Conservation (phyloP, 2,797 vertebrate species). For the Cygnus olor region DNA sequence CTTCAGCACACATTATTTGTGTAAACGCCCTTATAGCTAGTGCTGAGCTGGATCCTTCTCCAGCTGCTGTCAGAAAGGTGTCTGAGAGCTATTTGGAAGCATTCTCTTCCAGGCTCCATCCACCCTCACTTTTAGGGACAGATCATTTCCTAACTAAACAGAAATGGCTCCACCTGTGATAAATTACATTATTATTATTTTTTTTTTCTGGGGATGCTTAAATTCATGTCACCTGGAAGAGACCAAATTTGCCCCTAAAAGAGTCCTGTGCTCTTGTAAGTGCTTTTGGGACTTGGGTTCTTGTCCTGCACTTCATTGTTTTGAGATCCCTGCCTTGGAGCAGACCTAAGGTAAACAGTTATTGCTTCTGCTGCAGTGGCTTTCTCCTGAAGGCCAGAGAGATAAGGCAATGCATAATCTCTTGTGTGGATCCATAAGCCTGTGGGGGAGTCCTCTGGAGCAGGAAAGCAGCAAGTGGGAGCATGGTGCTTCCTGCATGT, state of each 20-base stretch:
- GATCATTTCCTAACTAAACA: background rate
- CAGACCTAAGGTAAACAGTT: background rate
- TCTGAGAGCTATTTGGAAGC: background rate
- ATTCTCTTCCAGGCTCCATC: background rate
- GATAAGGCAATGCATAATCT: background rate
- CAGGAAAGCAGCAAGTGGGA: background rate
- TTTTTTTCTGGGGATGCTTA: background rate
- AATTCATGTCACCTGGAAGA: background rate
- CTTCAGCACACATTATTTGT: background rate
- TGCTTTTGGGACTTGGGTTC: background rate
- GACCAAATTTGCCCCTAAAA: background rate
- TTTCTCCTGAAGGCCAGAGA: background rate
- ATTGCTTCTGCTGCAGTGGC: background rate
- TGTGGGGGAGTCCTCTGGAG: background rate
- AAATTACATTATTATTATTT: background rate
- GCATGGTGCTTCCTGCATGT: rapidly evolving
- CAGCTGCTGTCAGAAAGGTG: rapidly evolving
- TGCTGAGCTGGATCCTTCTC: background rate
- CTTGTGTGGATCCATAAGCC: background rate
- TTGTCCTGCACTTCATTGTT: background rate
- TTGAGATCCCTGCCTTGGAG: background rate
- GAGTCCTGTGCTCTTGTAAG: rapidly evolving
- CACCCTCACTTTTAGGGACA: background rate
- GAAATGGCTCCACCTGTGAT: background rate
- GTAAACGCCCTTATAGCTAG: rapidly evolving